Evolutionary conservation across 2,113 vertebrate genomes (phyloP).

Genomic region (Tachysurus fulvidraco): DNA sequence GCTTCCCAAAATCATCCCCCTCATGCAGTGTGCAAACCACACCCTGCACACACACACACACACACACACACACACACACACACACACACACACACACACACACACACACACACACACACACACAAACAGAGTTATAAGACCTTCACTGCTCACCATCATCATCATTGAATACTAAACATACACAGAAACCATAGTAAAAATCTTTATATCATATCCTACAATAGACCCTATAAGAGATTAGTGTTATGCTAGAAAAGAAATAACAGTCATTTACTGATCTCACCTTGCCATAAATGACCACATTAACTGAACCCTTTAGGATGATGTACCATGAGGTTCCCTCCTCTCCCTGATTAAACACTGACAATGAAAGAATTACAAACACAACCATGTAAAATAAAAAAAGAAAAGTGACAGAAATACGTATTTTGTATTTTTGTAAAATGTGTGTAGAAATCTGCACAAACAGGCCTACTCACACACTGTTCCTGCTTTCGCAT

Average conservation of each 20-base stretch:
- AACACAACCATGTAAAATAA: neutral
- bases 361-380: conserved; percentile 67
- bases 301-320: conserved; percentile 96
- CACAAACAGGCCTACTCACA: conserved; percentile 76
- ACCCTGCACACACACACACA: conserved; percentile 74
- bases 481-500: conserved; percentile 93
- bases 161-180: neutral
- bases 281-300: conserved; percentile 99
- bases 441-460: neutral
- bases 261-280: conserved; percentile 12
- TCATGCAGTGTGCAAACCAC: conserved; percentile 96
- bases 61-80: conserved; percentile 62
- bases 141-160: neutral
- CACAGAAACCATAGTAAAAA: neutral
- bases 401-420: neutral
- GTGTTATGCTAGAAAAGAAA: conserved; percentile 8
- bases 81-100: conserved; percentile 16
- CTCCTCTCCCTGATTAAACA: conserved; percentile 99
- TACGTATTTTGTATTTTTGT: neutral
- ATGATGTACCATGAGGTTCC: conserved; percentile 99
- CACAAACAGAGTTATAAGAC: neutral
- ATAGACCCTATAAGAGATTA: neutral
- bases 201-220: neutral
- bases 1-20: conserved; percentile 97
- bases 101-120: conserved; percentile 63